These are phyloP conservation scores for Thereva nobilitata DNA, from an alignment of 2,888 invertebrate species.

Conservation along the genomic window DNA sequence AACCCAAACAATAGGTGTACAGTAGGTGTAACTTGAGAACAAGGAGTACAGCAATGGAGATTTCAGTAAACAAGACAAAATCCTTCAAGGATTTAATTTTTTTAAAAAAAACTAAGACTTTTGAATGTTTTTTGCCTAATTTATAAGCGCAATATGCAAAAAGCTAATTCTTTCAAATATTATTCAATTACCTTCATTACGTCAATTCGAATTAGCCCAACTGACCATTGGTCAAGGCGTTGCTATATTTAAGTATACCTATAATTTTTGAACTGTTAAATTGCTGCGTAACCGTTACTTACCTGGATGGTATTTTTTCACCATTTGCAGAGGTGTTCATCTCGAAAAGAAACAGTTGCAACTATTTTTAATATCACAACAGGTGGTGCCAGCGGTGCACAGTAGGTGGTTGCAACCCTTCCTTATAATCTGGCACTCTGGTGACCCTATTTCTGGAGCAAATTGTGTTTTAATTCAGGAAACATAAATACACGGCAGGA, in stretches of 20 bases:
- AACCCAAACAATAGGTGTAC: too few relatives aligned
- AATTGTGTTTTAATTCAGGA: constrained; percentile 41
- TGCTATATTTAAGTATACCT: not conserved
- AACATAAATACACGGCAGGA: constrained; percentile 41
- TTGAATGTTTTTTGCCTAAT: too few relatives aligned
- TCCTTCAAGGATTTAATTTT: too few relatives aligned
- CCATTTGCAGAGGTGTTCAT: constrained; percentile 4
- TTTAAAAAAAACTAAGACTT: too few relatives aligned
- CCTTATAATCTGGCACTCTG: constrained; percentile 15
- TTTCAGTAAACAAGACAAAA: too few relatives aligned
- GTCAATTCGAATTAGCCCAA: constrained; percentile 4
- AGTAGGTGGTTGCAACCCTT: constrained; percentile 22
- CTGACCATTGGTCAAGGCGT: constrained; percentile 33
- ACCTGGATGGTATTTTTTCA: not conserved
- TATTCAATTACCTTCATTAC: not conserved
- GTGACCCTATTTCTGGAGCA: constrained; percentile 30
- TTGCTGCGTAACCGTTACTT: not conserved
- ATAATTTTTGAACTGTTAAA: constrained; percentile 8
- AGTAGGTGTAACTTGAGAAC: too few relatives aligned
- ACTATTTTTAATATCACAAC: constrained; percentile 8
- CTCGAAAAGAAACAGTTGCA: constrained; percentile 29
- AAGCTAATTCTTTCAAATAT: not conserved
- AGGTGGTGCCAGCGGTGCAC: constrained; percentile 7
- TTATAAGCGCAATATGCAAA: too few relatives aligned
- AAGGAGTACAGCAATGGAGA: too few relatives aligned